Percentiles rank a stretch among this genome's conserved stretches.
Evolutionary conservation across 2,797 vertebrate species (phyloP).

Genomic region (Serranus cabrilla): DNA sequence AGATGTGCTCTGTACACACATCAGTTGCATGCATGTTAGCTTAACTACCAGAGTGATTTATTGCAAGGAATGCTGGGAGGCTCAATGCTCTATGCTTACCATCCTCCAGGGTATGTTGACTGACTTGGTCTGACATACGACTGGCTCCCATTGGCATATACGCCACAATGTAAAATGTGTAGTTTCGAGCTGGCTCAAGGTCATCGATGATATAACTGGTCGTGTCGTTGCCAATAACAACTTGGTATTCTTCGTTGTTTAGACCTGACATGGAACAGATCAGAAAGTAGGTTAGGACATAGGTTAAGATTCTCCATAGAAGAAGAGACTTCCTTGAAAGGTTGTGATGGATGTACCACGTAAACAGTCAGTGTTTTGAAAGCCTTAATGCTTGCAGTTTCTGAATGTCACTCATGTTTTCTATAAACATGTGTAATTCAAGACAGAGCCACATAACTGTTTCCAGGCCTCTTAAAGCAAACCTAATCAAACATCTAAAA

Average conservation of each 20-base stretch:
- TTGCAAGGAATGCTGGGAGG: slow-evolving; percentile 68
- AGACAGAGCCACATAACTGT: slow-evolving; percentile 28
- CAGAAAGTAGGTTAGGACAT: slow-evolving; percentile 16
- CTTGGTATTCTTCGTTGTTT: slow-evolving; percentile 98
- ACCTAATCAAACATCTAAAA: slow-evolving; percentile 35
- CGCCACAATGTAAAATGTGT: slow-evolving; percentile 97
- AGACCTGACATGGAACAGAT: slow-evolving; percentile 85
- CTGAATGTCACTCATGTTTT: slow-evolving; percentile 27
- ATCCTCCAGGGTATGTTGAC: slow-evolving; percentile 95
- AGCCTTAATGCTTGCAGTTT: slow-evolving; percentile 9
- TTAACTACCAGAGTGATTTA: slow-evolving; percentile 74
- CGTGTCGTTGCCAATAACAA: slow-evolving; percentile 98
- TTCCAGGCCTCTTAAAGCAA: slow-evolving; percentile 32
- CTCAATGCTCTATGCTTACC: slow-evolving; percentile 85
- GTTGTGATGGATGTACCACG: slow-evolving; percentile 2
- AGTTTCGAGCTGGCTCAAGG: slow-evolving; percentile 95
- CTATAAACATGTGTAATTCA: slow-evolving; percentile 44
- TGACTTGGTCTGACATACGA: slow-evolving; percentile 98
- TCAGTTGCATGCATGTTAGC: slow-evolving; percentile 52
- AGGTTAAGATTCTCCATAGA: neutral
- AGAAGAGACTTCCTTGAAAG: slow-evolving; percentile 8
- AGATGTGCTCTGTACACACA: slow-evolving; percentile 60
- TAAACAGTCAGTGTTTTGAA: slow-evolving; percentile 43
- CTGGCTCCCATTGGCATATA: slow-evolving; percentile 99
- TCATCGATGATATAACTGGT: slow-evolving; percentile 97